Evolutionary conservation across 2,888 invertebrate species (phyloP), one percentile per base, ranked within the genome.

Genomic region (Brachypalpus laphriformis): DNA sequence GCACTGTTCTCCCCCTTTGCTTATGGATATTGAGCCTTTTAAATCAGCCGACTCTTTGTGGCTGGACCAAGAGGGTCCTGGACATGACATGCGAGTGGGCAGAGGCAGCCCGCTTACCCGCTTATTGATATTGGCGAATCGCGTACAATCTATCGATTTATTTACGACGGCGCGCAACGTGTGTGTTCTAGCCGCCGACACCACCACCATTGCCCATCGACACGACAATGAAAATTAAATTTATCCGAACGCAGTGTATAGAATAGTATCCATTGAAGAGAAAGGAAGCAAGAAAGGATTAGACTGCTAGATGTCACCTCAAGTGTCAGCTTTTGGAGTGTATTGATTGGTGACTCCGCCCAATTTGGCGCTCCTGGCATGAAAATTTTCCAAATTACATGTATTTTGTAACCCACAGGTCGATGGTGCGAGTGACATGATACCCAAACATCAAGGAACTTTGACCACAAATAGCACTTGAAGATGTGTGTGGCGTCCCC

Each of bases 281-380:
- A 59, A 49, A 34, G 18, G 49, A 45, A 49, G 51, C 16, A 72
- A 34, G 14, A 28, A 57, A 25, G 51, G 66, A 37, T 28, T 25
- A 22, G 7, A 37, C 49, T n/a, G 37, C 28, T 34, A 18, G 28
- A 45, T 78, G 72, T 78, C 82, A 78, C 72, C 61, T 76, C n/a
- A 76, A 76, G 81, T 81, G 81, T 81, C 81, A 71, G 56, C n/a
- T 20, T 59, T 56, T 40, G 18, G 31, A 49, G 16, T 22, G 34
- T 78, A 74, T 83, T 83, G 68, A 63, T 49, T 80, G n/a, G 51
- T 66, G 42, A 31, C 85, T 83, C 81, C 76, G 75, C 81, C 85
- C 61, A 66, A 42, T 68, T 70, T 71, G 57, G 66, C 31, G 59
- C 71, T 76, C 45, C 28, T 65, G 66, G 66, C 66, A 59, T 28